phyloP scores from a whole-genome alignment of 2,888 invertebrate genomes.

The Eupithecia insigniata region DNA sequence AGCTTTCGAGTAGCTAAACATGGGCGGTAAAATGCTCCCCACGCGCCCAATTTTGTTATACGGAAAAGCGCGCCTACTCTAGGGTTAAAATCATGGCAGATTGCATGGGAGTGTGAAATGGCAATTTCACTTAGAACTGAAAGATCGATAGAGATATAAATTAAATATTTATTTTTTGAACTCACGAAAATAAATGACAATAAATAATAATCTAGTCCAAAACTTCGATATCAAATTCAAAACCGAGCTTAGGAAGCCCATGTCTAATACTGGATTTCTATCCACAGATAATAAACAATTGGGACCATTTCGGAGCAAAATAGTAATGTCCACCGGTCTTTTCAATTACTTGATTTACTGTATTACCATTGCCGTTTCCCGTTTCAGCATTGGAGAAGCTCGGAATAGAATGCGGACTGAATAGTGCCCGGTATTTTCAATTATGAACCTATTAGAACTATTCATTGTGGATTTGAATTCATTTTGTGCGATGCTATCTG shows the following conservation, averaged over 20 bases:
- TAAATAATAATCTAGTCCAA: too few relatives aligned
- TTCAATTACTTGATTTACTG: constrained; percentile 20
- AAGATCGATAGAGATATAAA: too few relatives aligned
- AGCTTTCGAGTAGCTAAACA: too few relatives aligned
- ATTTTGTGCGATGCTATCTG: constrained; percentile 18
- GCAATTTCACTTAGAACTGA: too few relatives aligned
- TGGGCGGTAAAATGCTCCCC: too few relatives aligned
- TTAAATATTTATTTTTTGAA: too few relatives aligned
- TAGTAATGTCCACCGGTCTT: constrained; percentile 15
- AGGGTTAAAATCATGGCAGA: too few relatives aligned
- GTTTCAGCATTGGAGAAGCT: constrained; percentile 13
- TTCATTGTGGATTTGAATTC: constrained; percentile 29
- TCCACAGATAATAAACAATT: background rate
- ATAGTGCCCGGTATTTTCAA: constrained; percentile 23
- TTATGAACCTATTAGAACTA: constrained; percentile 29
- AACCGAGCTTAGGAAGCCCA: background rate
- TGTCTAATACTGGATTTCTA: background rate
- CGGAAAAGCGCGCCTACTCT: too few relatives aligned
- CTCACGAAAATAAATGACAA: too few relatives aligned
- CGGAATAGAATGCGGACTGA: constrained; percentile 9
- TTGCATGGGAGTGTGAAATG: too few relatives aligned
- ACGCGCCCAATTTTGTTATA: too few relatives aligned
- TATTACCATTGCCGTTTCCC: constrained; percentile 20
- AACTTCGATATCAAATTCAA: background rate
- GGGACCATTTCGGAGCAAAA: constrained; percentile 8